Percentiles rank a stretch among this genome's conserved stretches.
Evolutionary conservation across 2,113 vertebrate species (phyloP).

Genomic region (Reinhardtius hippoglossoides): DNA sequence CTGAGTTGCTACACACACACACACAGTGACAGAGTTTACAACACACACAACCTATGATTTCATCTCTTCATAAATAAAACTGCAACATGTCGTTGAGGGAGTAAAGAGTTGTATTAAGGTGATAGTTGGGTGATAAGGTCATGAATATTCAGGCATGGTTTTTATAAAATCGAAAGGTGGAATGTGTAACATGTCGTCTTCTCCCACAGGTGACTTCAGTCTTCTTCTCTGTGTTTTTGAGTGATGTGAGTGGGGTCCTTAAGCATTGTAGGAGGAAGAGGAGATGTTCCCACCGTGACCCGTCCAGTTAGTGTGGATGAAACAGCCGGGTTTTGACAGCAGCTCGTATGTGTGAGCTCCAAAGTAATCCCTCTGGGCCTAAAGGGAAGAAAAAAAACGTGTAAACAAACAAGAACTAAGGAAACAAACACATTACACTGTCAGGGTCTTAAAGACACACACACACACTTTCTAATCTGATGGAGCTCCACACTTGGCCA

Average conservation of each 20-base stretch:
- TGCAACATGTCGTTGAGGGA: conserved; percentile 23
- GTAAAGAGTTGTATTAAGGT: conserved; percentile 29
- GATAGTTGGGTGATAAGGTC: not conserved
- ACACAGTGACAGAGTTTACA: conserved; percentile 5
- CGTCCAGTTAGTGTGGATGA: conserved; percentile 97
- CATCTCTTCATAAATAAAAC: conserved; percentile 70
- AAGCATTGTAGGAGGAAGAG: conserved; percentile 94
- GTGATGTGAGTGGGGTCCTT: conserved; percentile 9
- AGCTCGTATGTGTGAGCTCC: conserved; percentile 96
- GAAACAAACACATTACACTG: not conserved
- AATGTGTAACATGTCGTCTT: conserved; percentile 59
- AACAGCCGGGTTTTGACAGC: conserved; percentile 86
- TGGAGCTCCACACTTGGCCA: conserved; percentile 6
- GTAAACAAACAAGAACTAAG: not conserved
- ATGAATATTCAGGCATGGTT: conserved; percentile 27
- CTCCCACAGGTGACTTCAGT: not conserved
- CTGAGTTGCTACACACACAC: conserved; percentile 29
- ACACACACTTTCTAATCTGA: conserved; percentile 33
- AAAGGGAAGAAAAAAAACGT: not conserved
- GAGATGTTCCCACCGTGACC: conserved; percentile 93
- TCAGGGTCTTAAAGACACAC: too few relatives aligned
- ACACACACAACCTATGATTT: conserved; percentile 42
- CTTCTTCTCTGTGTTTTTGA: not conserved
- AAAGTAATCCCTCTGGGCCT: conserved; percentile 99
- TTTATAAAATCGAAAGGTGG: conserved; percentile 19